Base-by-base conservation (phyloP, 2,888 invertebrate species). In the Gastrophysa polygoni region DNA sequence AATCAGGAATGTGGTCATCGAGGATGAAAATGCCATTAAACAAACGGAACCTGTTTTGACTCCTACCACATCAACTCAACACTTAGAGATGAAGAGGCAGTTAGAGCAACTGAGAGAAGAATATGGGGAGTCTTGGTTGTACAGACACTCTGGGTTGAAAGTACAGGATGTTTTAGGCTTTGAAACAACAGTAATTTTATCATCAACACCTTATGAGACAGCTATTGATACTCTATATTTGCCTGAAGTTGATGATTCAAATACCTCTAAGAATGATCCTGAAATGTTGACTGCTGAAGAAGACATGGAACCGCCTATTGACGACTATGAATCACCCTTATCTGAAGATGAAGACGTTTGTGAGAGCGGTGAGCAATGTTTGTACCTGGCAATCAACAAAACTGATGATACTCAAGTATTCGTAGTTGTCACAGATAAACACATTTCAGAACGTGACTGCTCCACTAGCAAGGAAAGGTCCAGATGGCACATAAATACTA, bases 61-160 rank as follows among this genome's bases (percentile, higher is more conserved):
- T 20, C 67, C 75, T 2, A 72, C 57, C 10, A 21, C 73, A 18
- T 73, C 75, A 20, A 68, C 72, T 14, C 66, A 67, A 28, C 69
- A 71, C 62, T 59, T 73, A 49, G 69, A 71, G 20, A 59, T 73
- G 7, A 73, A 72, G 55, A 68, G 61, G 18, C 70, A 71, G 51
- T 85, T 89, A 61, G 83, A 88, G 68, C 82, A 81, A 18, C 71
- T 89, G 16, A 80, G 87, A 11, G 78, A 85, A 64, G 83, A 84
- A 69, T 87, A 84, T 73, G 89, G 89, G 10, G 84, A 85, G 68
- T 83, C 85, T 54, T 89, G 89, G 89, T 72, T 89, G 28, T 85
- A 85, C 60, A 63, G 60, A 24, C 67, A 73, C 34, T 69, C 71
- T 4, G 77, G 75, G 2, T 82, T 84, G 29, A 75, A 78, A 38